Conservation (phyloP, 2,797 vertebrate species). For the Silurus aristotelis region DNA sequence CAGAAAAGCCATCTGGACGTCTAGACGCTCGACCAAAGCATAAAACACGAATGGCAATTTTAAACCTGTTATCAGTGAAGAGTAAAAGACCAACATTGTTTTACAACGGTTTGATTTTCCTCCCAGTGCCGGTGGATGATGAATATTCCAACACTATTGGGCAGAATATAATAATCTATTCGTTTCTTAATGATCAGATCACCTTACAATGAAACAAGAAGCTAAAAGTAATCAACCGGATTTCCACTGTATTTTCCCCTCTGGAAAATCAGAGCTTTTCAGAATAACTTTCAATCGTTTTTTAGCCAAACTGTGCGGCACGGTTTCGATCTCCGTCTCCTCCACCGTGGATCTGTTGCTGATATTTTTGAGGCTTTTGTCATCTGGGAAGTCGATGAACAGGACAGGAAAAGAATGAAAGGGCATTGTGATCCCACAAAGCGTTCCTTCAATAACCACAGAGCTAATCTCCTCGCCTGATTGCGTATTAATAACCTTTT, state of each 20-base stretch:
- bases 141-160: too few relatives aligned
- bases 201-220: neutral
- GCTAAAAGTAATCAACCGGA: neutral
- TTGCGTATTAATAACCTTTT: conserved; percentile 60
- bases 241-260: conserved; percentile 31
- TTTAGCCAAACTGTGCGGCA: conserved; percentile 50
- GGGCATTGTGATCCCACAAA: conserved; percentile 55
- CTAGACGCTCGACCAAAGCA: conserved; percentile 50
- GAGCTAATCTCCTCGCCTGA: conserved; percentile 57
- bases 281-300: conserved; percentile 53
- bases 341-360: conserved; percentile 48
- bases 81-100: conserved; percentile 41
- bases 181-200: neutral
- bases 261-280: conserved; percentile 10
- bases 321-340: conserved; percentile 58
- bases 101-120: conserved; percentile 23
- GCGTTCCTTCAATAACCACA: conserved; percentile 49
- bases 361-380: conserved; percentile 57
- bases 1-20: conserved; percentile 27
- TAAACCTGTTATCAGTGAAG: conserved; percentile 41
- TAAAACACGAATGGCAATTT: conserved; percentile 50
- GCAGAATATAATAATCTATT: neutral
- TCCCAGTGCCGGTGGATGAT: neutral
- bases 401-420: conserved; percentile 45
- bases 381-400: conserved; percentile 52